Percentiles rank a stretch among this genome's conserved stretches.
These are phyloP conservation scores for Drosophila glabriapex DNA, from an alignment of 2,888 invertebrate species.

Conservation along the genomic window DNA sequence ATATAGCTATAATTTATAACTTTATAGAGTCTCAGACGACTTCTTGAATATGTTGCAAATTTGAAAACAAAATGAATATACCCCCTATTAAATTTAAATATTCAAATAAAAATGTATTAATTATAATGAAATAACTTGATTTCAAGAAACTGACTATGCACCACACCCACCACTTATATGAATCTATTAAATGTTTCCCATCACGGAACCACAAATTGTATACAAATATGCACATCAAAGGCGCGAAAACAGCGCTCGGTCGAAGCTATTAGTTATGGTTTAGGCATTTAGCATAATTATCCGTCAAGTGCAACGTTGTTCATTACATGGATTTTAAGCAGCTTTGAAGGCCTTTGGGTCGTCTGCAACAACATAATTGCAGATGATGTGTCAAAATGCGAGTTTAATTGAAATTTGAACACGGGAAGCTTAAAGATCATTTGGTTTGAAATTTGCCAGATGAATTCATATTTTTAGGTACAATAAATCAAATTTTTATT, in stretches of 20 bases:
- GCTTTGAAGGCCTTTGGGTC: constrained; percentile 42
- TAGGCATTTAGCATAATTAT: constrained; percentile 44
- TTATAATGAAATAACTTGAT: neutral
- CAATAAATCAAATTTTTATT: neutral
- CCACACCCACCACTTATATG: constrained; percentile 18
- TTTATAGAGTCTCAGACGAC: neutral
- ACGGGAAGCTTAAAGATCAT: constrained; percentile 25
- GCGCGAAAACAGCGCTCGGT: constrained; percentile 20
- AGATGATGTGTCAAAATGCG: constrained; percentile 57
- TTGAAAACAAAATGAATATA: neutral
- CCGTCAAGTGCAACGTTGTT: constrained; percentile 22
- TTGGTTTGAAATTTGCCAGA: constrained; percentile 22
- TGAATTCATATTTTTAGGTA: neutral
- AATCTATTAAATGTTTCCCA: constrained; percentile 12
- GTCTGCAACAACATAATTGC: constrained; percentile 16
- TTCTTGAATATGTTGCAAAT: too few species aligned
- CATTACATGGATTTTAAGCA: constrained; percentile 38
- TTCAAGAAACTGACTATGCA: neutral
- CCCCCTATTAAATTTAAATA: neutral
- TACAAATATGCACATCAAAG: constrained; percentile 37
- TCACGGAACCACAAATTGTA: neutral
- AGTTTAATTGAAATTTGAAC: constrained; percentile 38
- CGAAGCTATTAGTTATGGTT: constrained; percentile 49
- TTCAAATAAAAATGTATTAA: neutral
- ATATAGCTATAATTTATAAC: neutral